Base-by-base conservation (phyloP, 2,888 invertebrate species). In the Petrolisthes manimaculis region DNA sequence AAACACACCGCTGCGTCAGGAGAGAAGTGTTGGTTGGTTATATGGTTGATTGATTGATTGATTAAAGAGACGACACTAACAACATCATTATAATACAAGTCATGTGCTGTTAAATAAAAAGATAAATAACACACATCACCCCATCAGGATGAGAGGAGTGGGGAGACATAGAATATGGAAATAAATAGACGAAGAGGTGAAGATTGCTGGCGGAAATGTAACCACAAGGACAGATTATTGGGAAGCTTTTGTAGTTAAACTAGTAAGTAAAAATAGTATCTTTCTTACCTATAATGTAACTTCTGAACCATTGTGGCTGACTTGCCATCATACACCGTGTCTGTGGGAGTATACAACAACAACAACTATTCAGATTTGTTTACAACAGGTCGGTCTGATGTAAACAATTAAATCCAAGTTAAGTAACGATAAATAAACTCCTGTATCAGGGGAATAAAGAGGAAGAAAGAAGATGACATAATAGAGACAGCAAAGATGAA, bases 1-100 rank as follows among this genome's bases (percentile, higher is more conserved):
- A 74, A 90, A 90, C 81, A 88, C 78, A 67, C 90, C 90, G 54
- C 88, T 88, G 88, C 6, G 54, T 21, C 51, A 56, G 67, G 55
- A 69, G 55, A 5, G 18, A n/a, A 24, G 24, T 37, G 55, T 0
- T 9, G 4, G 51, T 4, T 5, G n/a, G 61, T 51, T 51, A 6
- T 1, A 37, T 37, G 37, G 37, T 37, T 37, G 37, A 37, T 37
- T 37, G 37, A 37, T 67, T 67, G 12, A 67, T 67, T n/a, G 12
- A 18, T n/a, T 12, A n/a, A 12, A n/a, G n/a, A n/a, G 67, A 67
- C 14, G 3, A 18, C 3, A 67, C n/a, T 67, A 67, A 18, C n/a
- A 67, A 18, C n/a, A 67, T 1, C n/a, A 67, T 67, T n/a, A 67
- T 67, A 12, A 37, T 37, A 1, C 37, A 37, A 37, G 37, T 1